Conservation (phyloP, 2,888 invertebrate genomes). For the Notocelia uddmanniana region DNA sequence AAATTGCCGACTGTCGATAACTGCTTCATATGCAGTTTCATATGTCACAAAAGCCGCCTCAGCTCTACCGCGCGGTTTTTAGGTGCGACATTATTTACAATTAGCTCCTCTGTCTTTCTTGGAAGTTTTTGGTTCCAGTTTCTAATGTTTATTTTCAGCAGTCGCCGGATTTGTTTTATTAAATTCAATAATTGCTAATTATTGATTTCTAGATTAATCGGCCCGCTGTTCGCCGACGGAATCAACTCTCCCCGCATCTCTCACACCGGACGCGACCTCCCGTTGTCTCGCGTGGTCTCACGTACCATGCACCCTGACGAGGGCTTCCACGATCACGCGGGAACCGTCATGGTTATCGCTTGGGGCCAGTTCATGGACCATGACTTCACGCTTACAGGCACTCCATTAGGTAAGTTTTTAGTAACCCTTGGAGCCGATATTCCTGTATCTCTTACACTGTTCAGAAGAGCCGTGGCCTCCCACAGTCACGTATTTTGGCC, state of each 20-base stretch:
- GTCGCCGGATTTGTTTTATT: not conserved
- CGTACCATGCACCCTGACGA: slow-evolving; percentile 97
- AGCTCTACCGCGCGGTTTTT: no score
- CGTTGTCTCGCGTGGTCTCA: slow-evolving; percentile 93
- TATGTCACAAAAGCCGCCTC: no score
- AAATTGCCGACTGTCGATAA: no score
- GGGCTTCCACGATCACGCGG: slow-evolving; percentile 96
- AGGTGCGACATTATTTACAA: no score
- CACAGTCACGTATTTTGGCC: slow-evolving; percentile 95
- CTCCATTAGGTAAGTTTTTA: slow-evolving; percentile 90
- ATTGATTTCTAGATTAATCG: slow-evolving; percentile 88
- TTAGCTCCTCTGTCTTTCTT: no score
- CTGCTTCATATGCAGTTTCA: no score
- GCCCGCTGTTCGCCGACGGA: slow-evolving; percentile 94
- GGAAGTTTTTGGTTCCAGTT: no score
- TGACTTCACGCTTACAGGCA: slow-evolving; percentile 95
- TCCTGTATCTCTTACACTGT: not conserved
- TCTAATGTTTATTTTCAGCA: no score
- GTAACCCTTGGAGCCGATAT: not conserved
- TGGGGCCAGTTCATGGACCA: slow-evolving; percentile 99
- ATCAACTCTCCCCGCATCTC: slow-evolving; percentile 94
- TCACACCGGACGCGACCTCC: slow-evolving; percentile 91
- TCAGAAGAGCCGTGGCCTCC: no score
- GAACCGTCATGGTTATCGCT: slow-evolving; percentile 96
- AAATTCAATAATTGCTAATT: slow-evolving; percentile 16